Evolutionary conservation across 1,140 invertebrate species (phyloP).

Genomic region (Anastatus disparis): DNA sequence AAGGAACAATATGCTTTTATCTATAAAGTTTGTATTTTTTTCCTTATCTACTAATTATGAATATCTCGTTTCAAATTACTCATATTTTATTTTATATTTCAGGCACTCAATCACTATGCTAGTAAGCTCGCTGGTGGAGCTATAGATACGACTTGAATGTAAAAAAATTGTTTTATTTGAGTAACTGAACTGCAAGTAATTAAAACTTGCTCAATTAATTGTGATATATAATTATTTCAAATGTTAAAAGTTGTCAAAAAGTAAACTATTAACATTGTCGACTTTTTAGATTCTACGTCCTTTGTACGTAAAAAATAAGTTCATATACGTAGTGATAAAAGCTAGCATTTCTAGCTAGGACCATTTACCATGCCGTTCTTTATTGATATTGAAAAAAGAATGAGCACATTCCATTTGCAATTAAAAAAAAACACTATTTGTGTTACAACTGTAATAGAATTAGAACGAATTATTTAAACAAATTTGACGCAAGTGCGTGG

Average conservation of each 20-base stretch:
- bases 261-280: too few relatives aligned
- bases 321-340: slow-evolving; percentile 26
- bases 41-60: too few relatives aligned
- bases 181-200: slow-evolving; percentile 4
- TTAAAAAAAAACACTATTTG: too few relatives aligned
- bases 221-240: slow-evolving; percentile 24
- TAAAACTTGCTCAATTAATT: slow-evolving; percentile 24
- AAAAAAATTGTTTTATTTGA: slow-evolving; percentile 26
- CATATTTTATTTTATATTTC: slow-evolving; percentile 43
- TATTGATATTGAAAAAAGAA: not conserved
- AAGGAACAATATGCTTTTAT: slow-evolving; percentile 78
- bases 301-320: slow-evolving; percentile 40
- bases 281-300: slow-evolving; percentile 17
- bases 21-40: slow-evolving; percentile 69
- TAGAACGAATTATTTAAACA: too few relatives aligned
- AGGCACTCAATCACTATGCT: slow-evolving; percentile 76
- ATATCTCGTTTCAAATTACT: too few relatives aligned
- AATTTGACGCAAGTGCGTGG: too few relatives aligned
- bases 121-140: slow-evolving; percentile 75
- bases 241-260: not conserved
- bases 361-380: not conserved
- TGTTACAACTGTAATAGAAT: too few relatives aligned
- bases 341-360: not conserved
- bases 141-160: slow-evolving; percentile 69
- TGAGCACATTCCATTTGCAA: not conserved